A percentile compares a stretch with the other conserved stretches of the same genome.
These are phyloP conservation scores for Papilio demoleus DNA, from an alignment of 2,888 invertebrate genomes.

Conservation along the genomic window DNA sequence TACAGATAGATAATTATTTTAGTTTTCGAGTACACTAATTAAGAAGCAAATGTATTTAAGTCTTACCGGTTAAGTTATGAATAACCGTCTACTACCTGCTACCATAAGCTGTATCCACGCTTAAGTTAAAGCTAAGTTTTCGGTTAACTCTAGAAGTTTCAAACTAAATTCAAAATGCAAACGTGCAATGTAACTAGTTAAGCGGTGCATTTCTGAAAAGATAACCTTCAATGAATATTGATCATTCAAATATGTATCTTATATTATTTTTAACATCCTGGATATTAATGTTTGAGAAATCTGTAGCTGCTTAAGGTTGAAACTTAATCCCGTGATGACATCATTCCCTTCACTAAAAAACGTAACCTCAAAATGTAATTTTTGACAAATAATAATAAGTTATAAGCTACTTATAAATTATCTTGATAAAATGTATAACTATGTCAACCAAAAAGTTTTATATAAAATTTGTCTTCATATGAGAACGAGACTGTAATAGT, in stretches of 20 bases:
- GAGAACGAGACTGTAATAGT: not conserved
- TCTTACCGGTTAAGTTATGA: slow-evolving; percentile 21
- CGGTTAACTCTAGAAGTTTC: slow-evolving; percentile 27
- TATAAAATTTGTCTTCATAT: not conserved
- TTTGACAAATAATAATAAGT: not conserved
- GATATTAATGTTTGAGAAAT: too few relatives aligned
- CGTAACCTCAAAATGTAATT: not conserved
- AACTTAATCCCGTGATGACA: too few relatives aligned
- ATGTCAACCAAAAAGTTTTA: too few relatives aligned
- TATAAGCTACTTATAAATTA: too few relatives aligned
- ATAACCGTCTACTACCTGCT: slow-evolving; percentile 30
- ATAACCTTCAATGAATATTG: slow-evolving; percentile 3
- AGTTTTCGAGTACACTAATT: not conserved
- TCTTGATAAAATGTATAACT: too few relatives aligned
- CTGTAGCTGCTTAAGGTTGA: too few relatives aligned
- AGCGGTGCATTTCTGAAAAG: slow-evolving; percentile 9
- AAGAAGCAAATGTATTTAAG: slow-evolving; percentile 15
- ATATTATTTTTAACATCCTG: too few relatives aligned
- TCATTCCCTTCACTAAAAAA: too few relatives aligned
- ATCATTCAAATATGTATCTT: too few relatives aligned
- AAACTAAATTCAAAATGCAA: slow-evolving; percentile 32
- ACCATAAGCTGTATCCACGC: slow-evolving; percentile 22
- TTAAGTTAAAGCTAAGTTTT: slow-evolving; percentile 22
- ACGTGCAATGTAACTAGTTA: slow-evolving; percentile 6
- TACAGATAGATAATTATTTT: not conserved